phyloP scores from a whole-genome alignment of 2,113 vertebrate species.

The rabbit (Oryctolagus cuniculus) region DNA sequence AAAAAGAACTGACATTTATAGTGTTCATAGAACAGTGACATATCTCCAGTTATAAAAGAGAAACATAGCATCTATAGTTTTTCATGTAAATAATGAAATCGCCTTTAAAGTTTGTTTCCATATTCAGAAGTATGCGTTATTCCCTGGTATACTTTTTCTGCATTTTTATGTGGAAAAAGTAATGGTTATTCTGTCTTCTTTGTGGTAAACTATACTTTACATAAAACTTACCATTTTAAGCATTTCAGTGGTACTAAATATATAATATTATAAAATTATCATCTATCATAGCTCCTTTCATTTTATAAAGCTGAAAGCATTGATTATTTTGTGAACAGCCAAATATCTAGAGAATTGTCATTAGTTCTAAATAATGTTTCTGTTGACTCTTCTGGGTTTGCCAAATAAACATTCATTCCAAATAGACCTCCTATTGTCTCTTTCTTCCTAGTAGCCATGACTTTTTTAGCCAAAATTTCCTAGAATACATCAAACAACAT shows the following conservation, averaged over 20 bases:
- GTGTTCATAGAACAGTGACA: background rate
- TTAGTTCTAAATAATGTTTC: background rate
- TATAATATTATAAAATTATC: background rate
- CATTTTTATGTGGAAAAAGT: background rate
- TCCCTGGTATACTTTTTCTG: background rate
- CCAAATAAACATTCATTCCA: background rate
- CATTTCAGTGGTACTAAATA: background rate
- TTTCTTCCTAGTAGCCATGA: background rate
- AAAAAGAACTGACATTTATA: background rate
- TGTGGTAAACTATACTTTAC: background rate
- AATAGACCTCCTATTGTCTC: background rate
- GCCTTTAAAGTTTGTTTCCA: background rate
- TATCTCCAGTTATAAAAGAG: background rate
- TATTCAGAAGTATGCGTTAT: background rate
- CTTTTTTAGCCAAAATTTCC: slow-evolving; percentile 1
- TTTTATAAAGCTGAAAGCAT: background rate
- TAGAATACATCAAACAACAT: background rate
- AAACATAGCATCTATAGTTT: background rate
- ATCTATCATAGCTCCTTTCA: background rate
- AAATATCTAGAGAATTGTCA: background rate
- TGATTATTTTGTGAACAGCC: background rate
- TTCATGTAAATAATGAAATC: slow-evolving; percentile 4
- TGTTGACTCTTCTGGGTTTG: background rate
- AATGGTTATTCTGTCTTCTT: background rate
- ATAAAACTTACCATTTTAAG: background rate